Conservation (phyloP, 2,797 vertebrate species). For the Lerista edwardsae region DNA sequence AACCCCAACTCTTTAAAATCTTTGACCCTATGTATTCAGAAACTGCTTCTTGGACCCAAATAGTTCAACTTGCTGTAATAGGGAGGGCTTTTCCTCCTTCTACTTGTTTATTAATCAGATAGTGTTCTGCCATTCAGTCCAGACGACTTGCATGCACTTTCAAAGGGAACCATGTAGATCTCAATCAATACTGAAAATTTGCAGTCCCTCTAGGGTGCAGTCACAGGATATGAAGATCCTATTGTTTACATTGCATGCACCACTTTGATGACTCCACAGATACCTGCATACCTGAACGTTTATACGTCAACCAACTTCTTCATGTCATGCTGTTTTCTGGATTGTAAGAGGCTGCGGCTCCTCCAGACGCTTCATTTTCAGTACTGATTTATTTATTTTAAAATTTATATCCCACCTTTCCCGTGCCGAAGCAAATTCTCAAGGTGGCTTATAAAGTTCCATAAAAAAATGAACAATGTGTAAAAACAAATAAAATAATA, state of each 20-base stretch:
- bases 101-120: constrained; percentile 56
- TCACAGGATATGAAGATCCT: not conserved
- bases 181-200: no score
- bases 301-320: constrained; percentile 13
- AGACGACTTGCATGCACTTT: not conserved
- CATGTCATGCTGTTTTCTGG: constrained; percentile 9
- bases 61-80: constrained; percentile 61
- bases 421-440: no score
- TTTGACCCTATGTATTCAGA: constrained; percentile 49
- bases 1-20: constrained; percentile 45
- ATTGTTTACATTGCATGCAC: not conserved
- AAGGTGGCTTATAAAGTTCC: no score
- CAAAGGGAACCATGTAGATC: no score
- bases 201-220: not conserved
- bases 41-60: constrained; percentile 57
- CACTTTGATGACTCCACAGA: not conserved
- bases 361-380: not conserved
- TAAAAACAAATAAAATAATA: no score
- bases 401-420: no score
- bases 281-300: constrained; percentile 38
- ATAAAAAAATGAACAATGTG: not conserved
- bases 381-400: not conserved
- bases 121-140: not conserved
- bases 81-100: constrained; percentile 27
- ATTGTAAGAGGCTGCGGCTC: not conserved